Percentiles rank a stretch among this genome's conserved stretches.
phyloP scores from a whole-genome alignment of 2,797 vertebrate genomes.

The Emydoidea blandingii region DNA sequence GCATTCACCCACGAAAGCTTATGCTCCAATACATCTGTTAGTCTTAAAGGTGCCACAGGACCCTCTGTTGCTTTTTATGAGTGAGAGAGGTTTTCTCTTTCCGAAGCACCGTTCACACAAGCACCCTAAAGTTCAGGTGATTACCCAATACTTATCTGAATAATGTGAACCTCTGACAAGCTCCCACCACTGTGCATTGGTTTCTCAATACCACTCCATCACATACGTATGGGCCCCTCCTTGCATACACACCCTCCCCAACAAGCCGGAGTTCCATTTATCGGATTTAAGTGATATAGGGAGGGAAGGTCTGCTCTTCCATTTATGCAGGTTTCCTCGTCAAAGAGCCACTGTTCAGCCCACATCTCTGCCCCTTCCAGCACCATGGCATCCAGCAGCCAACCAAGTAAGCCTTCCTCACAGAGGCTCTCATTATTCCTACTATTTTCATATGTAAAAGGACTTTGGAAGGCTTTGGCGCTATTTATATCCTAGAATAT shows the following conservation, averaged over 20 bases:
- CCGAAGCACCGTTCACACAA: not conserved
- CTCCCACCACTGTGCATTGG: not conserved
- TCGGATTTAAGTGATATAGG: not conserved
- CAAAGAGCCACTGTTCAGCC: not conserved
- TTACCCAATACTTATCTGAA: not conserved
- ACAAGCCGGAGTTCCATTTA: not conserved
- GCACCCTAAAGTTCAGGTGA: not conserved
- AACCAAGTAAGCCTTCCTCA: not conserved
- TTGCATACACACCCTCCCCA: not conserved
- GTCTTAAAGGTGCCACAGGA: too few relatives aligned
- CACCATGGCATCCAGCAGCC: not conserved
- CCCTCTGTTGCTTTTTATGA: not conserved
- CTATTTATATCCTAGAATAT: not conserved
- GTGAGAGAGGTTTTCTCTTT: not conserved
- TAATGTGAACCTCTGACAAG: rapidly evolving
- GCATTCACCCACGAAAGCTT: too few relatives aligned
- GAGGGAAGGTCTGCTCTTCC: not conserved
- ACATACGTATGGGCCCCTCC: not conserved
- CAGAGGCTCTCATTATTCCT: not conserved
- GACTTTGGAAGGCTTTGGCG: rapidly evolving
- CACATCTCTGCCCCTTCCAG: not conserved
- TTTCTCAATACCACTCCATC: not conserved
- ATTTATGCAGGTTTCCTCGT: not conserved
- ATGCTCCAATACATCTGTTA: too few relatives aligned
- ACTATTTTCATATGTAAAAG: not conserved